phyloP scores from a whole-genome alignment of 2,888 invertebrate species.

The Perizoma affinitatum region DNA sequence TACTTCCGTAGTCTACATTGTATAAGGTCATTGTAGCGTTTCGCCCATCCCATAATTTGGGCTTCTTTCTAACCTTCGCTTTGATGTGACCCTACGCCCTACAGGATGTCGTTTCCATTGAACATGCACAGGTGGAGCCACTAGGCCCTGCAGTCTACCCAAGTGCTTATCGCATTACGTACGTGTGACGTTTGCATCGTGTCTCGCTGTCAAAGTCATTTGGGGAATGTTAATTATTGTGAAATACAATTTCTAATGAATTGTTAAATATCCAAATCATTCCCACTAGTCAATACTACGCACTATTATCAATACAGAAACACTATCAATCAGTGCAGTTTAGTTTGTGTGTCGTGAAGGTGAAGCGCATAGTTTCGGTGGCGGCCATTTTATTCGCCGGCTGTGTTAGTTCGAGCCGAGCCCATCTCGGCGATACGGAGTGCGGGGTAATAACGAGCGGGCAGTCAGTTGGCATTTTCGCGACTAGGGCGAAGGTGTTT shows the following conservation, averaged over 20 bases:
- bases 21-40: slow-evolving; percentile 68
- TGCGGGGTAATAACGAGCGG: slow-evolving; percentile 63
- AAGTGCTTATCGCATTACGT: slow-evolving; percentile 51
- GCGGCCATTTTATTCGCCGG: slow-evolving; percentile 84
- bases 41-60: slow-evolving; percentile 71
- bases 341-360: slow-evolving; percentile 61
- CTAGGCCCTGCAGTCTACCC: slow-evolving; percentile 55
- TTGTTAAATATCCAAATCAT: slow-evolving; percentile 46
- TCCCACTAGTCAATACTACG: slow-evolving; percentile 46
- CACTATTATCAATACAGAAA: slow-evolving; percentile 40
- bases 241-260: slow-evolving; percentile 54
- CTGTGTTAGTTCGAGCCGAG: slow-evolving; percentile 80
- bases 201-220: slow-evolving; percentile 70
- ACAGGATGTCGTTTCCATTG: slow-evolving; percentile 64
- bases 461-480: slow-evolving; percentile 83
- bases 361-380: slow-evolving; percentile 66
- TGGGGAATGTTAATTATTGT: slow-evolving; percentile 60
- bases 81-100: slow-evolving; percentile 65
- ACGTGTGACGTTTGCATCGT: slow-evolving; percentile 72
- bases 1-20: slow-evolving; percentile 69
- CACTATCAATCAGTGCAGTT: slow-evolving; percentile 53
- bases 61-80: slow-evolving; percentile 59
- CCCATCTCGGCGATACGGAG: slow-evolving; percentile 77
- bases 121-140: slow-evolving; percentile 76
- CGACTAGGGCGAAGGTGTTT: slow-evolving; percentile 81